Evolutionary conservation across 2,797 vertebrate species (phyloP).

Genomic region (Hypotaenidia okinawae): DNA sequence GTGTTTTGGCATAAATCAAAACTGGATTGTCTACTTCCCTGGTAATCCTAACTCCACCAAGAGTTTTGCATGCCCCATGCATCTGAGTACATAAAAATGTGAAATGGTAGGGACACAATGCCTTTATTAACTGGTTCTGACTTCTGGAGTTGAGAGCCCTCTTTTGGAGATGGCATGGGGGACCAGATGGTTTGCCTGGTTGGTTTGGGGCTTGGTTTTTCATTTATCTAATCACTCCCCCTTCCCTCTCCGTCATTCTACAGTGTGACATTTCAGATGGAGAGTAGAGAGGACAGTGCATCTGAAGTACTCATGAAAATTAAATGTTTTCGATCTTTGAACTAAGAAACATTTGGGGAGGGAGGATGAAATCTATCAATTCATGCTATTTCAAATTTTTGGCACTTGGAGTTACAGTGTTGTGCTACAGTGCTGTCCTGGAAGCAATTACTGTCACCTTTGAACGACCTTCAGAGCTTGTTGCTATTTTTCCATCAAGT

Average conservation of each 20-base stretch:
- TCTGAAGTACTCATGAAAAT: neutral
- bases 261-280: neutral
- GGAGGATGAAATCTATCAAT: neutral
- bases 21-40: neutral
- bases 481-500: neutral
- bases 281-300: neutral
- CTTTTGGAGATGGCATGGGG: neutral
- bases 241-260: neutral
- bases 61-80: accelerated
- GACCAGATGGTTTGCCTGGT: neutral
- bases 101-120: neutral
- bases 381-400: neutral
- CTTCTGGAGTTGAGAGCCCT: neutral
- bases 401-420: neutral
- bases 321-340: neutral
- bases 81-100: neutral
- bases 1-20: neutral
- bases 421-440: neutral
- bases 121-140: neutral
- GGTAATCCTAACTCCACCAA: neutral
- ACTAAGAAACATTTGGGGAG: neutral
- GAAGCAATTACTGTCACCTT: neutral
- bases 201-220: neutral
- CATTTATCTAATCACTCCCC: neutral
- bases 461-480: neutral